Conservation (phyloP, 2,797 vertebrate species). For the Bryconaethiops microstoma region DNA sequence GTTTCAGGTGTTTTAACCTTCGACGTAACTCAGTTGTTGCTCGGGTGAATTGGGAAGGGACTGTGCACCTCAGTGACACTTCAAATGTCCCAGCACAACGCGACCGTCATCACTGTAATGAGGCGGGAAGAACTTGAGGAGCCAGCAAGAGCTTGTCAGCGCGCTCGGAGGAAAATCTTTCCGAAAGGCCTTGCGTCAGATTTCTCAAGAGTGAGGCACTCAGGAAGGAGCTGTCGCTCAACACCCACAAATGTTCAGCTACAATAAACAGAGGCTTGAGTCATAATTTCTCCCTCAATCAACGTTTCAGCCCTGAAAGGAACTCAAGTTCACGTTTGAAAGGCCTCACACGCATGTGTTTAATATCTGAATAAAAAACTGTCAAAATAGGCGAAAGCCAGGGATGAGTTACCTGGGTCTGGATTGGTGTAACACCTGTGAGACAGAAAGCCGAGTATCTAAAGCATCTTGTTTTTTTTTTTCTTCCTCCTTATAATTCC, state of each 20-base stretch:
- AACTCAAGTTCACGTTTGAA: neutral
- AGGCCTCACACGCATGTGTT: neutral
- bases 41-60: conserved; percentile 9
- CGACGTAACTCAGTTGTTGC: neutral
- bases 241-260: neutral
- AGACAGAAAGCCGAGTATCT: conserved; percentile 42
- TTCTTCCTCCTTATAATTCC: conserved; percentile 47
- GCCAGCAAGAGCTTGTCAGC: neutral
- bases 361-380: neutral
- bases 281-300: neutral
- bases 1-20: conserved; percentile 18
- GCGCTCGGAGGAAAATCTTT: neutral
- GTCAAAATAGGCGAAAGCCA: neutral
- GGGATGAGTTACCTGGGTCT: conserved; percentile 44
- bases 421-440: conserved; percentile 33
- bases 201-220: neutral
- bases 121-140: conserved; percentile 3
- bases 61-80: neutral
- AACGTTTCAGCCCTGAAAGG: neutral
- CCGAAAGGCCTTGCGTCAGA: neutral
- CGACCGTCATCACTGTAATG: neutral
- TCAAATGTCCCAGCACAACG: neutral
- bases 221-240: neutral
- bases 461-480: conserved; percentile 38
- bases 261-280: neutral